Base-by-base conservation (phyloP, 2,113 vertebrate species). In the Paradoxurus hermaphroditus region DNA sequence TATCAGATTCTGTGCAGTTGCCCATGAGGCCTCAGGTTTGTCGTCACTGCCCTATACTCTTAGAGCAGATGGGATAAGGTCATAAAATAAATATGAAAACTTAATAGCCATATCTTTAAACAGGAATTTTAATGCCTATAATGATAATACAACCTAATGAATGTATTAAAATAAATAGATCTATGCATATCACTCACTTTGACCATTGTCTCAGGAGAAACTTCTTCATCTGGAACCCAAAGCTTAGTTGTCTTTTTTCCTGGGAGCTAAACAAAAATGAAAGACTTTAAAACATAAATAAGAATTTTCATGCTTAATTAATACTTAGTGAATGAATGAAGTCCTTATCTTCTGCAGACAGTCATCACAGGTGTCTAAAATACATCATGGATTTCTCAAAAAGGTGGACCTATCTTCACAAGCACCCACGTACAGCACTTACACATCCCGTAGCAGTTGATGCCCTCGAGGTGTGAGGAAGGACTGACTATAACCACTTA, bases 221-320 rank as follows among this genome's bases (percentile, higher is more conserved):
- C 99, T 98, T 99, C 99, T 87, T 99, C 99, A 99, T 99, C 99
- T 36, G 99, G 99, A 75, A 99, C 99, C 99, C 99, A 99, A 83
- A 99, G 99, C 97, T 99, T 99, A 88, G 99, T 99, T 11, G 99
- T 99, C 98, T 99, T 99, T 98, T 99, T 99, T n/a, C 99, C 99
- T 97, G 99, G 99, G 98, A 99, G 98, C 99, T 99, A 98, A 98
- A 98, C 3, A 95, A 96, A 98, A 98, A 83, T 39, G 85, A 94
- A 98, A 39, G 62, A 87, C 31, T 93, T 96, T 88, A 90, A 96
- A 96, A 92, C 16, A 63, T 59, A 56, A 86, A 85, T 49, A 75
- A 44, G 21, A 93, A 75, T 85, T 49, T 46, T 63, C 19, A 82
- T 25, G 10, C 65, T 68, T 73, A 90, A 67, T 67, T 94, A 90